These are phyloP conservation scores for Apteryx mantelli DNA, from an alignment of 2,113 vertebrate species.

Conservation along the genomic window DNA sequence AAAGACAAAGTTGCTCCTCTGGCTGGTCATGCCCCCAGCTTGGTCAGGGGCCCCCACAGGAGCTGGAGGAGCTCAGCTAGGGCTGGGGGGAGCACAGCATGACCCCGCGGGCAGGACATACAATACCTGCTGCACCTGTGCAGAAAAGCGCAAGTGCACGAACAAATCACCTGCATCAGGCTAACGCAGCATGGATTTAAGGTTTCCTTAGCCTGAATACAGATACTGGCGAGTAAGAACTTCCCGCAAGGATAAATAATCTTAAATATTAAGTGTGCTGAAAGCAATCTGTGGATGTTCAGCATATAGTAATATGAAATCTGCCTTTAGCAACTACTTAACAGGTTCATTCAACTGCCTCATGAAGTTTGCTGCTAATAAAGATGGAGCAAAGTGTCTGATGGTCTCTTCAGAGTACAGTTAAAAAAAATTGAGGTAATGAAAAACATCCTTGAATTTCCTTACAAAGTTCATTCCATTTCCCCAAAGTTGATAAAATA, in stretches of 20 bases:
- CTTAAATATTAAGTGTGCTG: neutral
- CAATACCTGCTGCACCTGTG: fast-evolving
- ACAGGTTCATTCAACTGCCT: constrained; percentile 28
- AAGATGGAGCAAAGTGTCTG: neutral
- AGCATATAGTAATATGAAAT: neutral
- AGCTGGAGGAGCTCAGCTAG: neutral
- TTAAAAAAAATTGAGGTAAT: neutral
- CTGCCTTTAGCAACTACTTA: neutral
- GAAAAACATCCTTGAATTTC: neutral
- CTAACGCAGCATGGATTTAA: neutral
- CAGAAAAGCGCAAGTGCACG: fast-evolving
- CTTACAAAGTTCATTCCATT: neutral
- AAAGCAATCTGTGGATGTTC: neutral
- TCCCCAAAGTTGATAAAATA: neutral
- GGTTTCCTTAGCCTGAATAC: neutral
- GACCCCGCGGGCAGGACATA: fast-evolving
- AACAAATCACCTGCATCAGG: neutral
- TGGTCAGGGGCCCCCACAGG: neutral
- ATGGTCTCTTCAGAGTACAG: neutral
- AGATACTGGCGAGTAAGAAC: neutral
- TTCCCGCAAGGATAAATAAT: neutral
- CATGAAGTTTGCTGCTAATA: constrained; percentile 1
- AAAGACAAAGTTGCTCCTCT: neutral
- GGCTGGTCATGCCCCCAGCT: fast-evolving
- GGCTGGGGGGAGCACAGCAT: neutral